Conservation (phyloP, 2,113 vertebrate genomes). For the Ailuropoda melanoleuca region DNA sequence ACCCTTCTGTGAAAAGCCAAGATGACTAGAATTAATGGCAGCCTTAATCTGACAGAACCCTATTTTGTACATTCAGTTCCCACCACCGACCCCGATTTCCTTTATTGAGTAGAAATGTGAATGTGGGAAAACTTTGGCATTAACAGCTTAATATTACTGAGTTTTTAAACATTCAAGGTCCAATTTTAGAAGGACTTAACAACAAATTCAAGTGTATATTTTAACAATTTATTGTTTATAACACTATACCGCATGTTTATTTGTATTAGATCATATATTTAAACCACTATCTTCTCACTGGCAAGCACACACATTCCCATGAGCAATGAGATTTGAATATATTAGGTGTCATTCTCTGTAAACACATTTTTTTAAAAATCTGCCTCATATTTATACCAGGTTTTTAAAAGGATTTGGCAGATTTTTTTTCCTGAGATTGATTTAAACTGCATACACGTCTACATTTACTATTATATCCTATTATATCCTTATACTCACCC, state of each 20-base stretch:
- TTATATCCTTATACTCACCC: background rate
- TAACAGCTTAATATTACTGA: background rate
- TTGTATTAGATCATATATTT: constrained; percentile 23
- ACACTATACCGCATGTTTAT: background rate
- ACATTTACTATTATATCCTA: background rate
- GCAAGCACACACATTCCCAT: background rate
- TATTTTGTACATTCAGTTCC: background rate
- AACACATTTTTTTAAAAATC: background rate
- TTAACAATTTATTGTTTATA: constrained; percentile 6
- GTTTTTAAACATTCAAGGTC: background rate
- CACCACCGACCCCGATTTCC: background rate
- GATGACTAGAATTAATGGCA: background rate
- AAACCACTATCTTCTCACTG: background rate
- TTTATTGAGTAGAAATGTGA: background rate
- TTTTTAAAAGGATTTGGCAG: background rate
- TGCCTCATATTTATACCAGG: constrained; percentile 18
- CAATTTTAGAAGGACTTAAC: background rate
- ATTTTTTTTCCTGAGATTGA: background rate
- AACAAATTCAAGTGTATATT: constrained; percentile 4
- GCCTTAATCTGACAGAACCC: background rate
- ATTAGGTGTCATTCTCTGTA: background rate
- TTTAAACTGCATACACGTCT: background rate
- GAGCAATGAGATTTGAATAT: constrained; percentile 19
- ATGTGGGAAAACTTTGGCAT: background rate
- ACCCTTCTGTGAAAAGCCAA: background rate